Base-by-base conservation (phyloP, 53 echinoderm and acorn worm species). In the Holothuria scabra region DNA sequence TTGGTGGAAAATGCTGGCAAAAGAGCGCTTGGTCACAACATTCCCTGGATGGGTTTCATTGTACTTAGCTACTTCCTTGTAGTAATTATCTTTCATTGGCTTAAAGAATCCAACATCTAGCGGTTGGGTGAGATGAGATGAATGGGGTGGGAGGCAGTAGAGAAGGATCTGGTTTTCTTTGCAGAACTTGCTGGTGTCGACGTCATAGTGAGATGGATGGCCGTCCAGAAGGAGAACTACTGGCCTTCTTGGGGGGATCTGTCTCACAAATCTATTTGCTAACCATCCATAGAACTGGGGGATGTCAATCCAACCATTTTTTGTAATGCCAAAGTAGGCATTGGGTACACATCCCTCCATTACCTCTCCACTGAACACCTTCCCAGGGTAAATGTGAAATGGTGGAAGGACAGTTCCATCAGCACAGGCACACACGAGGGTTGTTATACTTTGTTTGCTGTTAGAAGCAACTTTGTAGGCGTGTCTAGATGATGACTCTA, bases 241-340 rank as follows among this genome's bases (percentile, higher is more conserved):
- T 0, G 32, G 71, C 44, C 44, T 70, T 14, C 9, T 28, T 8
- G 41, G 71, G 23, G 71, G 71, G 26, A 70, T 70, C 3, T 70
- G 71, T 31, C 71, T 5, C 3, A 70, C 28, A 38, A 1, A n/a
- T n/a, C n/a, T n/a, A n/a, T n/a, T n/a, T n/a, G n/a, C n/a, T 10
- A 70, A 38, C 71, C 71, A 70, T 9, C 71, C 71, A 70, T 37
- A 70, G n/a, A 70, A 70, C 22, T 35, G 71, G 3, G 71, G 41
- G 19, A 38, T 70, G n/a, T 70, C 71, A 31, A 70, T 70, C 71
- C 71, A 70, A 3, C 44, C 71, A 70, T 38, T 70, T 12, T 70
- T 70, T 0, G 34, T 70, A 18, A 70, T 38, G 34, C 71, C 38
- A 37, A 70, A 70, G n/a, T 70, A 70, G n/a, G 71, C 71, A 70